Evolutionary conservation across 2,113 vertebrate genomes (phyloP).

Genomic region (Ovibos moschatus): DNA sequence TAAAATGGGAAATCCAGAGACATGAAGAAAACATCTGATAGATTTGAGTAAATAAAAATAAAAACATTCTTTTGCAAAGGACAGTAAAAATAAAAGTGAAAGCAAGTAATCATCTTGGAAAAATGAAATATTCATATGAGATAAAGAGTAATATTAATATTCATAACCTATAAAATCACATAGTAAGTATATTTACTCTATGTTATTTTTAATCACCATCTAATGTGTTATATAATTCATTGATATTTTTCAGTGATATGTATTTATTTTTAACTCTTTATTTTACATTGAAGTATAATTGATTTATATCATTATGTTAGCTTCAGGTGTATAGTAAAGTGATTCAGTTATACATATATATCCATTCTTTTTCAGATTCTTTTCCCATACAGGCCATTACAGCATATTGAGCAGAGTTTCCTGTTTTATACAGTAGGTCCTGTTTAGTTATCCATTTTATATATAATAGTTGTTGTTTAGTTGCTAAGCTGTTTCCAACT

Average conservation of each 20-base stretch:
- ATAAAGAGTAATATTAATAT: not conserved
- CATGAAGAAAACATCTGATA: not conserved
- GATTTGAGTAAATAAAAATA: not conserved
- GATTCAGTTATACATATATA: not conserved
- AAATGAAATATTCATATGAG: not conserved
- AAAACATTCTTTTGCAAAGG: not conserved
- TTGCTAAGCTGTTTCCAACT: not conserved
- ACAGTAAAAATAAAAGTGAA: not conserved
- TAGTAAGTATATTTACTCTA: not conserved
- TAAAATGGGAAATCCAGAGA: not conserved
- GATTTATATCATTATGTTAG: not conserved
- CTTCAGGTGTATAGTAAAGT: not conserved
- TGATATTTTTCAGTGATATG: not conserved
- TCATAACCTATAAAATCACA: not conserved
- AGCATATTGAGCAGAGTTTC: not conserved
- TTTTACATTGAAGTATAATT: not conserved
- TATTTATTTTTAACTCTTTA: not conserved
- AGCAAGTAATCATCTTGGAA: not conserved
- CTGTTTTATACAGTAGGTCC: not conserved
- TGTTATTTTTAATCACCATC: not conserved
- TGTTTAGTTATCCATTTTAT: not conserved
- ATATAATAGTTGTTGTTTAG: not conserved
- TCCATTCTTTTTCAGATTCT: not conserved
- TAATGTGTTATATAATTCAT: not conserved
- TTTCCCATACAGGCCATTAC: not conserved